Base-by-base conservation (phyloP, 2,113 vertebrate genomes). In the Taurulus bubalis region DNA sequence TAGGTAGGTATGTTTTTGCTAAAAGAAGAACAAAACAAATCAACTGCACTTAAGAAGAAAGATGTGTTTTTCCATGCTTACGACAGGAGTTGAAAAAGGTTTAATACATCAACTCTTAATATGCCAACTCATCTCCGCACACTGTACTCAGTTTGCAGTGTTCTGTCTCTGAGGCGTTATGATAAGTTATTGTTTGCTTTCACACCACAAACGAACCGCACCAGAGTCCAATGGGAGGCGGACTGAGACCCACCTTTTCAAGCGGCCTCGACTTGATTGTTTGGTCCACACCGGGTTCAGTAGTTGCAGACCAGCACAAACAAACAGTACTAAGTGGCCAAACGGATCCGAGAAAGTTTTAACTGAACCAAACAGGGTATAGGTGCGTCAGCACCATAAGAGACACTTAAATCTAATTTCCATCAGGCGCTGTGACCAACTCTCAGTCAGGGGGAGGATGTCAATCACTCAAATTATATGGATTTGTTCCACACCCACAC, bases 391-490 rank as follows among this genome's bases (percentile, higher is more conserved):
- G 53, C 53, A 14, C 53, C 53, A 26, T 5, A 26, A 56, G n/a
- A 24, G 53, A 26, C 53, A 4, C 18, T 28, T 65, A 75, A 83
- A 28, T 85, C 79, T 81, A 22, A 77, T 86, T 60, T 84, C 77
- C 85, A 81, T 86, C 86, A 85, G 71, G 77, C 60, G 10, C 74
- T 22, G 40, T 79, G 85, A 83, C 85, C 82, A 84, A 58, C 73
- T 79, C 59, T 67, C 73, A 80, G 88, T 79, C 71, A 47, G 42
- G 62, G 83, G 88, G 66, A 75, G 82, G 84, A 71, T 91, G 93
- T 93, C 93, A 92, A 85, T 94, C 93, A 92, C 71, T 77, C 78
- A 75, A 82, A 92, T 89, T 90, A 90, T 85, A 88, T 90, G 82
- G 89, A 89, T 88, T 87, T 86, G 84, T 87, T 92, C 86, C 82